phyloP scores from a whole-genome alignment of 2,797 vertebrate genomes.

The Melanotaenia maccullochi region DNA sequence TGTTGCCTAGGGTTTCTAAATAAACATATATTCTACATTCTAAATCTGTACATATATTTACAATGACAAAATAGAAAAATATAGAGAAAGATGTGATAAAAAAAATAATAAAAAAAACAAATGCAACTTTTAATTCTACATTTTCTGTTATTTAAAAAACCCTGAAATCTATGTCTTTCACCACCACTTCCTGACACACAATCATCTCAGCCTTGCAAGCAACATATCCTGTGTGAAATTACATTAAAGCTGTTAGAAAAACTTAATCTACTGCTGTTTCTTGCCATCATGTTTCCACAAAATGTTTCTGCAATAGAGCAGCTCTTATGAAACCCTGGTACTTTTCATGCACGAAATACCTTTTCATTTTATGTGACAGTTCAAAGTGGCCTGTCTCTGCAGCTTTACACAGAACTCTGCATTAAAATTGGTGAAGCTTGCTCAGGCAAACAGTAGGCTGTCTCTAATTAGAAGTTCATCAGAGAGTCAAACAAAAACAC shows the following conservation, averaged over 20 bases:
- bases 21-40: too few species aligned
- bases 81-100: neutral
- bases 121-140: neutral
- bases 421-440: neutral
- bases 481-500: slow-evolving; percentile 38
- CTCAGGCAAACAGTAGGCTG: slow-evolving; percentile 6
- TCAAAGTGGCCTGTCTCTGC: slow-evolving; percentile 36
- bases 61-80: neutral
- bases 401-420: slow-evolving; percentile 8
- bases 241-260: slow-evolving; percentile 5
- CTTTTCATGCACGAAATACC: slow-evolving; percentile 4
- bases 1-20: too few species aligned
- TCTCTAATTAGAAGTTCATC: slow-evolving; percentile 46
- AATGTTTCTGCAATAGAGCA: slow-evolving; percentile 7
- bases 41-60: too few species aligned
- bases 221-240: slow-evolving; percentile 1
- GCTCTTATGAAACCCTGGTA: slow-evolving; percentile 11
- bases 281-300: slow-evolving; percentile 16
- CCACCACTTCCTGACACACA: neutral
- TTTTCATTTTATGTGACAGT: slow-evolving; percentile 30
- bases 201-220: neutral
- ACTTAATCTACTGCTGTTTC: slow-evolving; percentile 32
- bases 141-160: neutral
- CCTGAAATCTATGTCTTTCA: neutral
- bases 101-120: neutral